Percentiles rank a stretch among this genome's conserved stretches.
Conservation (phyloP, 2,797 vertebrate species). For the Phoebastria nigripes region DNA sequence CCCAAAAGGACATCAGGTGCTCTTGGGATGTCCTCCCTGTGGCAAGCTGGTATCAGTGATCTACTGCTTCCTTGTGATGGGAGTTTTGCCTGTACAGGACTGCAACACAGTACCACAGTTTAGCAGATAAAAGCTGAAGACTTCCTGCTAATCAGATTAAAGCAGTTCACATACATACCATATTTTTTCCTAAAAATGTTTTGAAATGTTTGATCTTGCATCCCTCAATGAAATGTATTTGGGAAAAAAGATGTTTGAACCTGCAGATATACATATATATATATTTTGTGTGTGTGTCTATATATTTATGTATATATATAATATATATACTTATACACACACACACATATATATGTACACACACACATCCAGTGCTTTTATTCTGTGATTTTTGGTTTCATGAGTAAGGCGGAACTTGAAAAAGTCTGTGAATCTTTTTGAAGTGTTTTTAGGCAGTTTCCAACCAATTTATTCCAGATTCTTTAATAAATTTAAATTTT, state of each 20-base stretch:
- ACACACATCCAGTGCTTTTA: background rate
- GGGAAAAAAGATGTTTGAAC: background rate
- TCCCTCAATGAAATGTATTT: background rate
- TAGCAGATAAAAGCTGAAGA: background rate
- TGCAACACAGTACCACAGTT: background rate
- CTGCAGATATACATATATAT: background rate
- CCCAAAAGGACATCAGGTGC: background rate
- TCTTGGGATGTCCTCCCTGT: background rate
- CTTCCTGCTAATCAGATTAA: background rate
- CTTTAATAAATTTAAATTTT: constrained; percentile 32
- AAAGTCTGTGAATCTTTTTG: background rate
- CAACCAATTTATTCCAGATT: background rate
- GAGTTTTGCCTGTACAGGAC: background rate
- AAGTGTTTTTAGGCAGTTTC: constrained; percentile 9
- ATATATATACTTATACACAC: background rate
- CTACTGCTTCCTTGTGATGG: background rate
- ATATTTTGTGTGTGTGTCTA: background rate
- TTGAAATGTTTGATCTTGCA: background rate
- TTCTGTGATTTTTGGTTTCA: background rate
- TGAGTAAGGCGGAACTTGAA: background rate
- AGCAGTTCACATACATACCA: rapidly evolving
- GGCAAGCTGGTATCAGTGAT: background rate
- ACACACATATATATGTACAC: background rate
- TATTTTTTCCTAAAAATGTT: background rate
- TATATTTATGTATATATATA: background rate